phyloP scores from a whole-genome alignment of 2,113 vertebrate genomes.

The Muntiacus reevesi region DNA sequence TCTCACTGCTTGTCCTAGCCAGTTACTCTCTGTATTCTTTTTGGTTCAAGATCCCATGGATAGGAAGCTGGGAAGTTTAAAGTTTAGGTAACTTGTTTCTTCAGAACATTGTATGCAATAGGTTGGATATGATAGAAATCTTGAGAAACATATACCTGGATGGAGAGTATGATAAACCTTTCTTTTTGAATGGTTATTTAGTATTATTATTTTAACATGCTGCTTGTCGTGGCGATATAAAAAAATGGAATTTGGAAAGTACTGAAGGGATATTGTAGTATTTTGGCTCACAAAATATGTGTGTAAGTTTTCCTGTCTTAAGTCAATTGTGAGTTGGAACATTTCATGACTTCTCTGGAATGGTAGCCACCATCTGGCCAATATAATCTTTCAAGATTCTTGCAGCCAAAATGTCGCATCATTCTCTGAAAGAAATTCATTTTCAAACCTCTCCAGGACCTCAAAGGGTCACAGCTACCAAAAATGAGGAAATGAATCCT shows the following conservation, averaged over 20 bases:
- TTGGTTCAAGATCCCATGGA: not conserved
- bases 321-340: slow-evolving; percentile 23
- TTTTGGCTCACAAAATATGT: slow-evolving; percentile 25
- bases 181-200: not conserved
- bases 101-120: not conserved
- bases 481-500: not conserved
- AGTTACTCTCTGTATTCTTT: not conserved
- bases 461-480: not conserved
- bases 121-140: not conserved
- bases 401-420: not conserved
- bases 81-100: not conserved
- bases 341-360: slow-evolving; percentile 10
- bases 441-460: not conserved
- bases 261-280: not conserved
- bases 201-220: not conserved
- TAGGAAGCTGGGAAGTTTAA: not conserved
- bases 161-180: not conserved
- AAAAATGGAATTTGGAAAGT: not conserved
- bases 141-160: not conserved
- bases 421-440: not conserved
- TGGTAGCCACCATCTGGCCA: slow-evolving; percentile 36
- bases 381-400: not conserved
- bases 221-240: slow-evolving; percentile 10
- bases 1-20: not conserved
- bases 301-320: not conserved